Base-by-base conservation (phyloP, 2,888 invertebrate genomes). In the Caenorhabditis zanzibari region DNA sequence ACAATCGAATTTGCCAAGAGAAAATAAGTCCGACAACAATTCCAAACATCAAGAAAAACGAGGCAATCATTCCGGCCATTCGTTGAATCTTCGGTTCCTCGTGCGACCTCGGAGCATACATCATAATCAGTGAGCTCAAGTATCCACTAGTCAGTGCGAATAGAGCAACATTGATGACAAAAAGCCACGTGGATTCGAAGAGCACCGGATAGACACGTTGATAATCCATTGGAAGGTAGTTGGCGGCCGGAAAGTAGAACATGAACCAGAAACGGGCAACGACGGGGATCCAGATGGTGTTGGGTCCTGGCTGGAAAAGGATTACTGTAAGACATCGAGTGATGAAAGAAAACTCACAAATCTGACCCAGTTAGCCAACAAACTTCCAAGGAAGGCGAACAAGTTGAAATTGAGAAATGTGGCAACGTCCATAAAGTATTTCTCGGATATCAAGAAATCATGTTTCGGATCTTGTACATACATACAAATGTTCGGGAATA, bases 381-480 rank as follows among this genome's bases (percentile, higher is more conserved):
- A 94, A 92, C 96, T 97, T 19, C 99, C 99, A 26, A 98, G 89
- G 95, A 97, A 96, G 3, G 98, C 98, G 84, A 95, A 96, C 0
- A 96, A 91, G 93, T 98, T 99, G 94, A 99, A 99, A 7, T 96
- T 96, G 75, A 99, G 93, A 93, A 96, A 99, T 92, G 97, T 97
- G 44, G 96, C 95, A 24, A 98, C 58, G 64, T 74, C 72, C 63
- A 69, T 76, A 35, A 79, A 85, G 49, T 81, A 77, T 7, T 73
- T 58, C 47, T 83, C 81, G 58, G 66, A 76, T 2, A 88, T 12
- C 32, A 81, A 3, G 79, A 86, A 88, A 10, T 61, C n/a, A 56
- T 87, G 80, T 14, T 58, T 54, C 9, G 49, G 63, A 52, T 38
- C 76, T 10, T 22, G 12, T 16, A 88, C 82, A 22, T 87, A 82